Base-by-base conservation (phyloP, 2,888 invertebrate genomes). In the Liopterus haemorrhoidalis region DNA sequence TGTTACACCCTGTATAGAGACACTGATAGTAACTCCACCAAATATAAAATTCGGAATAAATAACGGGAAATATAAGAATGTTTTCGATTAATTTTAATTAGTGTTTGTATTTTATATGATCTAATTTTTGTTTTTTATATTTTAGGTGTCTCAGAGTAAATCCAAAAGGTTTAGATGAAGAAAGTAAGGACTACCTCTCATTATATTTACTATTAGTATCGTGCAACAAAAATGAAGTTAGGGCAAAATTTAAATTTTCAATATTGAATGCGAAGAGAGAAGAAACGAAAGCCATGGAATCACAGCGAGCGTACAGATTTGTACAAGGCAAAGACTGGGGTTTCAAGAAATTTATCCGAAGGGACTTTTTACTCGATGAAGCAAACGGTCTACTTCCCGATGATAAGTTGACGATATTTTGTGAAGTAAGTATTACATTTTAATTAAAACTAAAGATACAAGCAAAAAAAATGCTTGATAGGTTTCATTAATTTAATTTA, bases 291-390 rank as follows among this genome's bases (percentile, higher is more conserved):
- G 97, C 97, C 59, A 99, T 99, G 97, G 99, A 96, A 69, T 83
- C 83, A 69, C 83, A 83, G 67, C 73, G 99, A 68, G 99, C 99
- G 54, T 99, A 99, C 73, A 83, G 97, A 76, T 99, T 99, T 73
- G 97, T 99, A 51, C 97, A 99, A 75, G 99, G 99, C 60, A 99
- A 99, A 74, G 99, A 99, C 77, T 99, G 99, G 99, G 99, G 99
- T 48, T 99, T 99, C 76, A 99, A 99, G 74, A 99, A 99, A 71
- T 99, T 99, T 69, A 99, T 99, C 56, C 81, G 97, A 64, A 81
- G 99, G 72, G 99, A 99, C 73, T 99, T 99, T 72, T 79, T 99
- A 53, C 75, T 99, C 69, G 99, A 99, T 70, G 99, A 99, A 75
- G 91, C 93, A 49, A 99, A 99, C 69, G 99, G 99, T 58, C 79